Base-by-base conservation (phyloP, 2,113 vertebrate species). In the Leptodactylus fuscus region DNA sequence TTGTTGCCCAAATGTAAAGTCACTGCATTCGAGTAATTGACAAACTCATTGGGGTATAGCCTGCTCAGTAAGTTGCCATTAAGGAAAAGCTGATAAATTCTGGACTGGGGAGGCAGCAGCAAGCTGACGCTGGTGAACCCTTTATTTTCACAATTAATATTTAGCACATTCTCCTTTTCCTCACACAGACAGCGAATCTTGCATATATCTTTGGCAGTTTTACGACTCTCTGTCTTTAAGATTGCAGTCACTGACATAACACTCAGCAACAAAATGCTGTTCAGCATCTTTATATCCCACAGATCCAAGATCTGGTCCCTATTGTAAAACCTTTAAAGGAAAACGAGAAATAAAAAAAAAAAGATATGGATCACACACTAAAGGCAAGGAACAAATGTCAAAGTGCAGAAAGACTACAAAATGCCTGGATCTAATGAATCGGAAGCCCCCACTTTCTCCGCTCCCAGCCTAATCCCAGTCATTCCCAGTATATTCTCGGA, bases 151-250 rank as follows among this genome's bases (percentile, higher is more conserved):
- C 98, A 99, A 92, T 98, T 99, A 89, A 99, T 97, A 91, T 96
- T 98, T 85, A 99, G 91, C 3, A 98, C 92, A 83, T 95, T 98
- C 91, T 99, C 98, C 87, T 97, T 96, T 88, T 99, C 97, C 89
- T 99, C 97, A 4, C 98, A 99, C 89, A 92, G 91, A 89, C 98
- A 99, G 88, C 97, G 97, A 89, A 92, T 95, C 92, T 96, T 97
- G 94, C 98, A 99, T 93, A 99, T 96, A 91, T 99, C 97, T 96
- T 97, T 97, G 92, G 97, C 95, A 94, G 96, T 96, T 96, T 97
- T 98, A 90, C 96, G 96, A 95, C 96, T 97, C 92, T 97, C 94
- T 46, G 95, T 95, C 94, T 91, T 93, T 75, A 95, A 95, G 92
- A 97, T 94, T 93, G 96, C 96, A 90, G 95, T 95, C 94, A 96